These are phyloP conservation scores for Yponomeuta sedellus DNA, from an alignment of 2,888 invertebrate species.

Conservation along the genomic window DNA sequence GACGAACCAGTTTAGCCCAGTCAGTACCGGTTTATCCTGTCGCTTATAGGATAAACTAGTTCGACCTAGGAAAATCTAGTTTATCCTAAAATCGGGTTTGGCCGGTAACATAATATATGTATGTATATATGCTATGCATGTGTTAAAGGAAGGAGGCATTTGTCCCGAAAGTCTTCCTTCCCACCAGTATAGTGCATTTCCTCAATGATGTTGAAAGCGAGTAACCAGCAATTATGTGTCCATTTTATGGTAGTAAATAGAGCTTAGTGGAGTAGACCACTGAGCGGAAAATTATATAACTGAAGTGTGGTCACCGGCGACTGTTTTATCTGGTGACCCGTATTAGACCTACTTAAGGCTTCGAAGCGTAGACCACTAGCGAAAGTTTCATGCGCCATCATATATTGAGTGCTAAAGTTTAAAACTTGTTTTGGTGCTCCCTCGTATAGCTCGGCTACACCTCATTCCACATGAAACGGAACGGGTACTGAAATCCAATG, in stretches of 20 bases:
- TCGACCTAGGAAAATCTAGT: too few relatives aligned
- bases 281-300: neutral
- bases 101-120: too few relatives aligned
- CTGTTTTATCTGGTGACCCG: neutral
- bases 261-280: neutral
- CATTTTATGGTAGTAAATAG: neutral
- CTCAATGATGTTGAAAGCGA: neutral
- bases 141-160: too few relatives aligned
- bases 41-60: too few relatives aligned
- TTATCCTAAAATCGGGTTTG: too few relatives aligned
- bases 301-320: neutral
- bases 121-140: too few relatives aligned
- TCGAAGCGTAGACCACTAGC: neutral
- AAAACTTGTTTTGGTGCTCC: neutral
- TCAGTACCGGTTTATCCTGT: too few relatives aligned
- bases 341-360: neutral
- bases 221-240: neutral
- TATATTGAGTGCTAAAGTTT: neutral
- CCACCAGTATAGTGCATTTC: too few relatives aligned
- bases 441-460: neutral
- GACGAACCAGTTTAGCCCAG: too few relatives aligned
- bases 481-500: too few relatives aligned
- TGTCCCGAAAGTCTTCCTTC: too few relatives aligned
- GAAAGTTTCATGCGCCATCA: neutral
- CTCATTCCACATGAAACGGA: too few relatives aligned